Evolutionary conservation across 1,140 invertebrate species (phyloP), one percentile per base, ranked within the genome.

Genomic region (Danaus melanippus): DNA sequence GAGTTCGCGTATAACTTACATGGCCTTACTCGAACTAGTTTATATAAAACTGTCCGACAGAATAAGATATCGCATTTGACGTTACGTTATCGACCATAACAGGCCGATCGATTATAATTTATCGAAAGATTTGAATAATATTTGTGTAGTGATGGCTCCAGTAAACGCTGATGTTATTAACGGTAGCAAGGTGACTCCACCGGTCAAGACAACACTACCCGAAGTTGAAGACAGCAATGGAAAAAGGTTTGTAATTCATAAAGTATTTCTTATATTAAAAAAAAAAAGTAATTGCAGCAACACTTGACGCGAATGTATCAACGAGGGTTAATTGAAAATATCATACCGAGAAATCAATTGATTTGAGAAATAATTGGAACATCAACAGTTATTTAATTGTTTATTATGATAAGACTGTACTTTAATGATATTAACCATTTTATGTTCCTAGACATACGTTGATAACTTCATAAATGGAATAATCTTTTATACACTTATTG

Each of bases 131-230:
- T 61, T 44, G 32, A 55, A 51, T 46, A 59, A 48, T 54, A 60
- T 55, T 64, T 56, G 71, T 71, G 67, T 45, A 70, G 74, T 74
- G 67, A 86, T 84, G 83, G 77, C 83, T 43, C 83, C 79, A 46
- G 74, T 81, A 12, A 83, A 83, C 62, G 78, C 60, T 48, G 72
- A 55, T 43, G 65, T 71, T 51, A 54, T 75, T 9, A 83, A 75
- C 46, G 74, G 67, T 42, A 69, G 56, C 55, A 75, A 76, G 61
- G 63, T 56, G 41, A 74, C 60, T 55, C 54, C 66, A 41, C 60
- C 69, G 2, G 66, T 67, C 6, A 82, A 82, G 57, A 57, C 76
- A 62, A 56, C 64, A 10, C 55, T 86, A 10, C 83, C 83, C 12
- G 83, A 86, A 73, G 71, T 80, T 6, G 76, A 79, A 49, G 79